Percentiles rank a stretch among this genome's conserved stretches.
Conservation (phyloP, 2,113 vertebrate genomes). For the Nesoenas mayeri region DNA sequence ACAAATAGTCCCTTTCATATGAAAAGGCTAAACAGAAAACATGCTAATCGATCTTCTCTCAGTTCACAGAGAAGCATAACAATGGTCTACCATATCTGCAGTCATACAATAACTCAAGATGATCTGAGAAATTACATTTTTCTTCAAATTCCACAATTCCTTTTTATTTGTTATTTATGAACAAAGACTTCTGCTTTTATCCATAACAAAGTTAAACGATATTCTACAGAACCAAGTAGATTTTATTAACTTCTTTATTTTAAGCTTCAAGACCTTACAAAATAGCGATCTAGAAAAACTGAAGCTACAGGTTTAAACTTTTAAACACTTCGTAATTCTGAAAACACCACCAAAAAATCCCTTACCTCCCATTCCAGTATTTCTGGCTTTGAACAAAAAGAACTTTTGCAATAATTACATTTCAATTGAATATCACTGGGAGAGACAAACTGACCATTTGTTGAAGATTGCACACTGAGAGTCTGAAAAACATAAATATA, state of each 20-base stretch:
- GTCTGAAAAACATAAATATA: constrained; percentile 78
- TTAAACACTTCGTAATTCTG: not conserved
- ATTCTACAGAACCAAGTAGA: not conserved
- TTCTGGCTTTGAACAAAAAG: constrained; percentile 94
- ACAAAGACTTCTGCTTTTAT: not conserved
- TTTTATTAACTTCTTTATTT: not conserved
- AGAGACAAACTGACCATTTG: constrained; percentile 86
- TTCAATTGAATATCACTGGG: constrained; percentile 89
- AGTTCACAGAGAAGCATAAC: not conserved
- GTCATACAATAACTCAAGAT: not conserved
- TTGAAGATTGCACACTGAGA: constrained; percentile 85
- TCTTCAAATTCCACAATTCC: not conserved
- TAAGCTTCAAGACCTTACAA: not conserved
- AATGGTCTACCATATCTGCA: not conserved
- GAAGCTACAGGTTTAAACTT: not conserved
- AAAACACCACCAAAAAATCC: not conserved
- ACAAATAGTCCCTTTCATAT: not conserved
- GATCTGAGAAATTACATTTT: not conserved
- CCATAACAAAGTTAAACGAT: not conserved
- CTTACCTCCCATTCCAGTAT: constrained; percentile 96
- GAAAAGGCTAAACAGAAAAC: not conserved
- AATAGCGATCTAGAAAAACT: not conserved
- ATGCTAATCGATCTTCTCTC: not conserved
- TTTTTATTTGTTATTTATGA: not conserved
- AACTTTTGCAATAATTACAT: constrained; percentile 94